Conservation (phyloP, 2,888 invertebrate species). For the Tenthredo scrophulariae region DNA sequence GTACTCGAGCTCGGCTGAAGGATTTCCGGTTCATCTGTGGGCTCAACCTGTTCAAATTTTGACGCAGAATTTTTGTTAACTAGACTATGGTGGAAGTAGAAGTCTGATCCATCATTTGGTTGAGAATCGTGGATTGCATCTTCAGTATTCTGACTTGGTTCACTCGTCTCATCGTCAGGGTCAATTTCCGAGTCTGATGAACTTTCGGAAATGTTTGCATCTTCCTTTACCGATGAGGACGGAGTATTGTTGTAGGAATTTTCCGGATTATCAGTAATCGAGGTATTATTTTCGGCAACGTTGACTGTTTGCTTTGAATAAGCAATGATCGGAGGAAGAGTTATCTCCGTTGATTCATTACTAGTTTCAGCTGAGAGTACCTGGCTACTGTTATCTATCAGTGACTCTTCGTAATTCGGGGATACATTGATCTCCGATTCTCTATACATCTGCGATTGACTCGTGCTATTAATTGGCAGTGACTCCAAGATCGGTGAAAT, state of each 20-base stretch:
- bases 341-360: not conserved
- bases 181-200: not conserved
- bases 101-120: constrained; percentile 8
- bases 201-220: not conserved
- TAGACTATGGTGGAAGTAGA: constrained; percentile 53
- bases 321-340: not conserved
- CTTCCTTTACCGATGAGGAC: not conserved
- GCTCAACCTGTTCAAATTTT: not conserved
- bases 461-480: not conserved
- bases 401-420: not conserved
- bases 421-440: not conserved
- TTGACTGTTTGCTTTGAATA: not conserved
- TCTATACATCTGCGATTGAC: not conserved
- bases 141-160: not conserved
- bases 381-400: not conserved
- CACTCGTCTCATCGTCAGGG: constrained; percentile 55
- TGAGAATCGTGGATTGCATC: not conserved
- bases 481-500: not conserved
- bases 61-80: not conserved
- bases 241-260: not conserved
- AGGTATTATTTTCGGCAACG: not conserved
- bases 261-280: not conserved
- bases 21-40: not conserved
- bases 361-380: not conserved
- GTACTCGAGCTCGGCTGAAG: not conserved